Conservation (phyloP, 2,888 invertebrate genomes). For the Idaea aversata region DNA sequence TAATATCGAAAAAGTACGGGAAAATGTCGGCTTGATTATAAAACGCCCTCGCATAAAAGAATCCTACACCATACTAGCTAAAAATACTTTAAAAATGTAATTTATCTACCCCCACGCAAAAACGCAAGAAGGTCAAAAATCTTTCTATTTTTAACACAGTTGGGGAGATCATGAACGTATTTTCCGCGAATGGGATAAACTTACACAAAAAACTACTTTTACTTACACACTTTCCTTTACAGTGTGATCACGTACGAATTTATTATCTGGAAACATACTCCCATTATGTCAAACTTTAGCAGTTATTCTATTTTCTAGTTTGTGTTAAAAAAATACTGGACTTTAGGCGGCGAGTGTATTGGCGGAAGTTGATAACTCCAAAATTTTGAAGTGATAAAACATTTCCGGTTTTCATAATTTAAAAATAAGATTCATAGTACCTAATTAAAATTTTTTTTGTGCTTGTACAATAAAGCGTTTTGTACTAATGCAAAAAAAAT, state of each 20-base stretch:
- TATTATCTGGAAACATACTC: slow-evolving; percentile 16
- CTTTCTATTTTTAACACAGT: slow-evolving; percentile 1
- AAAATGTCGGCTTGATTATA: neutral
- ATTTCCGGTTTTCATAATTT: no score
- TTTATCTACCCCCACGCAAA: neutral
- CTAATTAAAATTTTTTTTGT: no score
- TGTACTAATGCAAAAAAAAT: no score
- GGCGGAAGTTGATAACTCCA: neutral
- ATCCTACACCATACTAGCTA: neutral
- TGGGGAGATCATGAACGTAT: slow-evolving; percentile 5
- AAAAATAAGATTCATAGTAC: no score
- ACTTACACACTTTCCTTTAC: slow-evolving; percentile 11
- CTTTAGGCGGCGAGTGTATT: neutral
- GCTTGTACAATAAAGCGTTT: no score
- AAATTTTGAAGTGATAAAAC: no score
- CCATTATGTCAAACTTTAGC: slow-evolving; percentile 5
- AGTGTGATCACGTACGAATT: slow-evolving; percentile 18
- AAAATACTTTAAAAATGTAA: neutral
- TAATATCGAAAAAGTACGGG: neutral
- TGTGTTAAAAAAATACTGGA: neutral
- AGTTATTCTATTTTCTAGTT: slow-evolving; percentile 1
- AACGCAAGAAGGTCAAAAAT: neutral
- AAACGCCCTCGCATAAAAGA: neutral
- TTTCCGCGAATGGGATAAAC: slow-evolving; percentile 8
- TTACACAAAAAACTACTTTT: slow-evolving; percentile 10